phyloP scores from a whole-genome alignment of 2,797 vertebrate genomes.

The Eurystomus glaucurus region DNA sequence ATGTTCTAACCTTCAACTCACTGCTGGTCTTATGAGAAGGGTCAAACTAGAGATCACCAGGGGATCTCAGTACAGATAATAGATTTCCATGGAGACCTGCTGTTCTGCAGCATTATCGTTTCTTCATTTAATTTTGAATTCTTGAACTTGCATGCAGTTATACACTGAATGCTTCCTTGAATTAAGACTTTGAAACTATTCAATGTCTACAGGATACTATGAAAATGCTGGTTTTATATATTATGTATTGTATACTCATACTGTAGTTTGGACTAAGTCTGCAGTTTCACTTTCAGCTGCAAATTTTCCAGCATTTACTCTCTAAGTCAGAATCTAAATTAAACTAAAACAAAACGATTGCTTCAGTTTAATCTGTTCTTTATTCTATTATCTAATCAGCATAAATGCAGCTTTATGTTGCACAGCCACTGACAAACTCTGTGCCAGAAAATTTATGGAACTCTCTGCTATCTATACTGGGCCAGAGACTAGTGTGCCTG shows the following conservation, averaged over 20 bases:
- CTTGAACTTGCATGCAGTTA: neutral
- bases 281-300: neutral
- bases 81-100: neutral
- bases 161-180: neutral
- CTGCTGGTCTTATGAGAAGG: neutral
- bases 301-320: neutral
- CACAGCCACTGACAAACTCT: neutral
- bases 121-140: neutral
- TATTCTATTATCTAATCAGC: slow-evolving; percentile 14
- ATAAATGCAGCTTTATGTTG: slow-evolving; percentile 9
- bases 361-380: slow-evolving; percentile 19
- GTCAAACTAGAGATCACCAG: neutral
- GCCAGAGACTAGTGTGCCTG: neutral
- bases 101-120: neutral
- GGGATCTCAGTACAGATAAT: neutral
- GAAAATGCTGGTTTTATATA: neutral
- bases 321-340: slow-evolving; percentile 31
- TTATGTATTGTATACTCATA: neutral
- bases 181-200: neutral
- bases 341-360: slow-evolving; percentile 7
- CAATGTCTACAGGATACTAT: neutral
- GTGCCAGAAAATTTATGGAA: neutral
- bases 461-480: neutral
- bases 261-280: neutral
- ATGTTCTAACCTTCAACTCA: neutral